Evolutionary conservation across 1,140 invertebrate genomes (phyloP).

Genomic region (Sycophaga agraensis): DNA sequence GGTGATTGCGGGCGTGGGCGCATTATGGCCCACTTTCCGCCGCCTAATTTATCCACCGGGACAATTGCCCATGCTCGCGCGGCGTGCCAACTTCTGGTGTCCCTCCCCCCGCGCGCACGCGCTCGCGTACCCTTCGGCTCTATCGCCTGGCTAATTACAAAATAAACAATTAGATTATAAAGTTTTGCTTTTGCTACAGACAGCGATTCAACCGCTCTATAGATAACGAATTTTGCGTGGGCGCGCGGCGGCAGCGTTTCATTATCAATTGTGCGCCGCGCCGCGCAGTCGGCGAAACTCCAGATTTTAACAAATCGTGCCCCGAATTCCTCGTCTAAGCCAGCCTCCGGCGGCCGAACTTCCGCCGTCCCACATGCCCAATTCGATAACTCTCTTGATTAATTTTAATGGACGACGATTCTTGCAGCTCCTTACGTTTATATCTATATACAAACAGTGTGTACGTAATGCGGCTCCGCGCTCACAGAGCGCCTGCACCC

Average conservation of each 20-base stretch:
- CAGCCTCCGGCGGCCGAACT: background rate
- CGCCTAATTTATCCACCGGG: conserved; percentile 10
- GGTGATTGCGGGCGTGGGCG: background rate
- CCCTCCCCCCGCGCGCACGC: background rate
- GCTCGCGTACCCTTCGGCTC: background rate
- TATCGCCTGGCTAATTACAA: background rate
- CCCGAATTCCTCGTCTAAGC: background rate
- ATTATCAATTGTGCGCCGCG: conserved; percentile 10
- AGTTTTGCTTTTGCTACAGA: conserved; percentile 10
- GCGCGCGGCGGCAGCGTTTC: no score
- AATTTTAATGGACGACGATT: conserved; percentile 16
- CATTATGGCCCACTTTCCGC: conserved; percentile 5
- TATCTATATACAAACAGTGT: no score
- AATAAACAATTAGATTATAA: conserved; percentile 23
- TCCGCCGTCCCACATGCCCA: background rate
- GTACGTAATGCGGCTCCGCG: no score
- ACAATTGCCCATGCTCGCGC: conserved; percentile 9
- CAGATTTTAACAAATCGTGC: conserved; percentile 23
- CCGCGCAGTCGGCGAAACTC: background rate
- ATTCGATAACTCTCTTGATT: conserved; percentile 16
- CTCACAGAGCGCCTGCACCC: no score
- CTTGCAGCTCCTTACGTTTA: no score
- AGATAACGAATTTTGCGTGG: conserved; percentile 17
- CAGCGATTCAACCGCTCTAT: background rate
- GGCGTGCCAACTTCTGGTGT: conserved; percentile 15